Base-by-base conservation (phyloP, 2,797 vertebrate species). In the Chaetophractus vellerosus region DNA sequence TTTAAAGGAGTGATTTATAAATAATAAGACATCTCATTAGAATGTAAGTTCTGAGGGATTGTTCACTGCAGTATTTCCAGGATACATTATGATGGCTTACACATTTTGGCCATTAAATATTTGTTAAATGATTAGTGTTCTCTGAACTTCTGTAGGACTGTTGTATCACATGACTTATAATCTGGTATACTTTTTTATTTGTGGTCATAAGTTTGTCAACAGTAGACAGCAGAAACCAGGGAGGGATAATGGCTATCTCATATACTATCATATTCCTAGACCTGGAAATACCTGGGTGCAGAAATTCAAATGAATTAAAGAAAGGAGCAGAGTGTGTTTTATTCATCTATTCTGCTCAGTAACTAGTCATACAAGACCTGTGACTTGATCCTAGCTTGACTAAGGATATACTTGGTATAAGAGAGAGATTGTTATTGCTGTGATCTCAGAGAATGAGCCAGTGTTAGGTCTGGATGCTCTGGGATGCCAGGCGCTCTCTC, bases 1-100 rank as follows among this genome's bases (percentile, higher is more conserved):
- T 75, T 83, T 36, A 33, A 69, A 75, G 76, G 78, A 81, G 1
- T 66, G 52, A 78, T 75, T 93, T 87, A 66, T 78, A 88, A 94
- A 78, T 96, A 69, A 84, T 59, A 87, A 75, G 26, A 52, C 48
- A 64, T n/a, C 15, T 68, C 6, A 64, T 72, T 75, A 66, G 21
- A 82, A 87, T 16, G 5, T 18, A 75, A 92, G 15, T 15, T 85
- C 68, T 5, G 76, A 82, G 48, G 88, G 16, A 38, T 10, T 61
- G 41, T 61, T 89, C 15, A 52, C 21, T 79, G 31, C 2, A 81
- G 0, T 36, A 28, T 74, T 10, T 66, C 18, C 4, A 87, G 24
- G 63, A 75, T 4, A 74, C 31, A 88, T 68, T 63, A 61, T 26
- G 84, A 38, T 66, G 38, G 4, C 5, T 61, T 88, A 26, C 6